Evolutionary conservation across 53 echinoderm and acorn worm species (phyloP), one percentile per base, ranked within the genome.

Genomic region (Luidia sarsii): DNA sequence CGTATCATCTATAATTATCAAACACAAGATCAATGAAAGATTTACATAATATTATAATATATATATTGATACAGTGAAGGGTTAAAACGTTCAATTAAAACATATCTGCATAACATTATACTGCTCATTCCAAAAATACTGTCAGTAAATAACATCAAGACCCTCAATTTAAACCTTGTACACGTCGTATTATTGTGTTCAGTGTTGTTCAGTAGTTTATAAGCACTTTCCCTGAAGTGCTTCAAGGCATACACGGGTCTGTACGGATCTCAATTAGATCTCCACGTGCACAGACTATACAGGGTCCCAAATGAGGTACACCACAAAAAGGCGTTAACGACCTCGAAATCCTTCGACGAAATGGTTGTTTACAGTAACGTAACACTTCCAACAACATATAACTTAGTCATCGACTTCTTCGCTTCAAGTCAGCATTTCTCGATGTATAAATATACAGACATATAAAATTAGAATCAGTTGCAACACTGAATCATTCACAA

Each of bases 1-100:
- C 43, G 29, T 77, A 60, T 67, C 15, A 67, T 43, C 67, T 60
- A 77, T 77, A 51, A 74, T n/a, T 77, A 77, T 77, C 77, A 77
- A 77, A 77, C 77, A 77, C 60, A 60, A 18, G 20, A 6, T 75
- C 60, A 60, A 46, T 77, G 61, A 46, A 43, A 24, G 37, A 60
- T 77, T 77, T 61, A 43, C 61, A 59, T 43, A 43, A 62, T 29
- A 72, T 70, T 33, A 71, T 38, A 65, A 67, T 43, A 25, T 61
- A 77, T 60, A 61, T 24, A 48, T 60, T 77, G 30, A 32, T 24
- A 60, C 59, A 60, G 61, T 56, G 4, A 39, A 77, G 45, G 38
- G 36, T 59, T 77, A 71, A 45, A 35, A 45, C 41, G 27, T 60
- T 77, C 5, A 32, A 77, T 20, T 77, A 39, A 62, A 77, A 62